These are phyloP conservation scores for Plemyria rubiginata DNA, from an alignment of 2,888 invertebrate species.

Conservation along the genomic window DNA sequence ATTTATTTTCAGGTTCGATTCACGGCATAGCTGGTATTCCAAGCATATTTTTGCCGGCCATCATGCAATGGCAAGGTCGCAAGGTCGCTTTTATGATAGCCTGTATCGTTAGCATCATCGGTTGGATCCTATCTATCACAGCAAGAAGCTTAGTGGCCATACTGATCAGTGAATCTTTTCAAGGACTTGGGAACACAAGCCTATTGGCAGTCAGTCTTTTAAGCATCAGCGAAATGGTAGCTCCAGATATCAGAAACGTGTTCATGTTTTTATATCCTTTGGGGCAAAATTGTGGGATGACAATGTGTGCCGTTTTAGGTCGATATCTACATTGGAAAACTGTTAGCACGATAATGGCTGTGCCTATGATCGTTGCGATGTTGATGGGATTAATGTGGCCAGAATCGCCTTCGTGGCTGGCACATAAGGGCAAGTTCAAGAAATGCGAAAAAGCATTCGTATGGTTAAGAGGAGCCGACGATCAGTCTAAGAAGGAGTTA, in stretches of 20 bases:
- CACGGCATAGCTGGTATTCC: constrained; percentile 47
- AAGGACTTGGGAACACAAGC: constrained; percentile 43
- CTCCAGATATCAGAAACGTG: constrained; percentile 39
- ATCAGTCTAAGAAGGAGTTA: constrained; percentile 37
- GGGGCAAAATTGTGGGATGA: constrained; percentile 39
- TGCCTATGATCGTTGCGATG: constrained; percentile 29
- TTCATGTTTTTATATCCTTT: constrained; percentile 35
- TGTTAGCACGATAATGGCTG: constrained; percentile 35
- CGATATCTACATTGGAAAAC: constrained; percentile 44
- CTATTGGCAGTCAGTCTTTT: constrained; percentile 38
- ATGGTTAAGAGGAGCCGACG: constrained; percentile 38
- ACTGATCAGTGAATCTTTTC: constrained; percentile 42
- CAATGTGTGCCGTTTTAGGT: constrained; percentile 32
- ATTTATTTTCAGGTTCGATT: constrained; percentile 40
- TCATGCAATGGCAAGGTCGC: constrained; percentile 47
- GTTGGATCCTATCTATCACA: constrained; percentile 39
- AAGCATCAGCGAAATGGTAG: constrained; percentile 43
- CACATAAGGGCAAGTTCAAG: constrained; percentile 41
- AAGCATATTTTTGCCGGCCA: constrained; percentile 40
- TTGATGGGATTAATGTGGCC: constrained; percentile 39
- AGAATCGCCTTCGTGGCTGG: constrained; percentile 46
- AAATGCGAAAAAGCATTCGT: constrained; percentile 39
- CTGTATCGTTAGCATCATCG: constrained; percentile 39
- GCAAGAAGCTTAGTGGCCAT: constrained; percentile 29
- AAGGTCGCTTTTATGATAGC: constrained; percentile 41